Percentiles rank a stretch among this genome's conserved stretches.
Evolutionary conservation across 2,113 vertebrate genomes (phyloP).

Genomic region (Nibea coibor): DNA sequence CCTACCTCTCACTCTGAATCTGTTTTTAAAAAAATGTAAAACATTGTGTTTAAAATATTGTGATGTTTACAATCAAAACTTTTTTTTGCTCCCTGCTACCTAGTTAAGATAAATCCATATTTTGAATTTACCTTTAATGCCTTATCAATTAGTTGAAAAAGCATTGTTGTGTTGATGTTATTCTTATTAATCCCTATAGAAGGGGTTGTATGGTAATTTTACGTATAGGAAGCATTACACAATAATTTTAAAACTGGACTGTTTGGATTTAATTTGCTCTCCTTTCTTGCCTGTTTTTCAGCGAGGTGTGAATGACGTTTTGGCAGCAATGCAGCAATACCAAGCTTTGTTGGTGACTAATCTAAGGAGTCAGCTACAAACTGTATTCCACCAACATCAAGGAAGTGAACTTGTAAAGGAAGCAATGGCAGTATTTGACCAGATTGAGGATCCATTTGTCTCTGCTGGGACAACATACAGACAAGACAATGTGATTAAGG

Average conservation of each 20-base stretch:
- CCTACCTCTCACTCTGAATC: neutral
- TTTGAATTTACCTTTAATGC: constrained; percentile 12
- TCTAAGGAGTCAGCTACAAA: constrained; percentile 32
- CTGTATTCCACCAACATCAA: constrained; percentile 28
- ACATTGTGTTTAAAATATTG: constrained; percentile 15
- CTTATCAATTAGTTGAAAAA: constrained; percentile 1
- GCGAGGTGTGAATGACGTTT: constrained; percentile 30
- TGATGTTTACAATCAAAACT: neutral
- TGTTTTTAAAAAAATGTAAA: no score
- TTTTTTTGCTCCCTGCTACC: neutral
- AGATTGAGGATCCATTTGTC: constrained; percentile 26
- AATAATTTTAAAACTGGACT: neutral
- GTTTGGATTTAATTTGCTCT: constrained; percentile 10
- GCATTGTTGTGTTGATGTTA: neutral
- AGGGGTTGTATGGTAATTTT: neutral
- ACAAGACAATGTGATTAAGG: constrained; percentile 29
- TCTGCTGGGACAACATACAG: constrained; percentile 34
- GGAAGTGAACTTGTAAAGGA: constrained; percentile 42
- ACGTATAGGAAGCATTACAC: neutral
- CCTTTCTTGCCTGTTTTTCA: constrained; percentile 24
- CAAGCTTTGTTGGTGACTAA: constrained; percentile 33
- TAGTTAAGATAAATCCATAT: neutral
- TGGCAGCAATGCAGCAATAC: constrained; percentile 34
- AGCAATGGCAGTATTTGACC: constrained; percentile 23
- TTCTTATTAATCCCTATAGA: neutral